A percentile compares a stretch with the other conserved stretches of the same genome.
Conservation (phyloP, 2,797 vertebrate species). For the Trachops cirrhosus region DNA sequence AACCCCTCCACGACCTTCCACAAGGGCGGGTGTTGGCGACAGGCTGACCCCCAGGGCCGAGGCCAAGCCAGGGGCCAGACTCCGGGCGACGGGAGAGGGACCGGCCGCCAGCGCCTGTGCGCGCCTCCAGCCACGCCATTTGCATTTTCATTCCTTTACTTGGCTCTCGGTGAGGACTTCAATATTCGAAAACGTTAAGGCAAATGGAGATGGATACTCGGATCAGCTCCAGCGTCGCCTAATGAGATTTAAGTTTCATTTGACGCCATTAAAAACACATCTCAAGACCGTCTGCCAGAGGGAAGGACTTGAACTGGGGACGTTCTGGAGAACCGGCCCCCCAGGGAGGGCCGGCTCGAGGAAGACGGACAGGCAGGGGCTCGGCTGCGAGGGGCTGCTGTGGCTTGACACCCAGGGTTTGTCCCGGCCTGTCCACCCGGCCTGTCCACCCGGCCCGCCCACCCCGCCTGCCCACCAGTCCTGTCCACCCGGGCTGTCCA, state of each 20-base stretch:
- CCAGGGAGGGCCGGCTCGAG: not conserved
- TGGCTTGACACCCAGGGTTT: rapidly evolving
- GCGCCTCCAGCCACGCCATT: constrained; percentile 49
- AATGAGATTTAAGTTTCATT: constrained; percentile 70
- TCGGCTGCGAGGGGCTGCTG: no score
- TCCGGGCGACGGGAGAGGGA: rapidly evolving
- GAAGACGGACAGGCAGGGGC: rapidly evolving
- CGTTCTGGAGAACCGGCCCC: not conserved
- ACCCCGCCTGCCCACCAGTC: no score
- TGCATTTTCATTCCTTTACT: constrained; percentile 70
- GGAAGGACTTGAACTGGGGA: constrained; percentile 19
- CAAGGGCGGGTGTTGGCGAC: not conserved
- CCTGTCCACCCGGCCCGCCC: not conserved
- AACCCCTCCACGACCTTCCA: not conserved
- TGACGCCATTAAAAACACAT: constrained; percentile 71
- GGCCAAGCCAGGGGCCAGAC: not conserved
- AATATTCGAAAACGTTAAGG: constrained; percentile 58
- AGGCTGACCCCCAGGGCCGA: not conserved
- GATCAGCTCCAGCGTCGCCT: constrained; percentile 53
- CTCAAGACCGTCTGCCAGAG: constrained; percentile 56
- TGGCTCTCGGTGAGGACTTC: constrained; percentile 48
- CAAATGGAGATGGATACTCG: constrained; percentile 60
- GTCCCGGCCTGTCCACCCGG: not conserved
- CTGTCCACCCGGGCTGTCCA: not conserved
- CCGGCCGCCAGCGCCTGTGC: rapidly evolving